A percentile compares a stretch with the other conserved stretches of the same genome.
phyloP scores from a whole-genome alignment of 30 jellyfish, hydroid and myxozoan species.

The Turritopsis rubra region DNA sequence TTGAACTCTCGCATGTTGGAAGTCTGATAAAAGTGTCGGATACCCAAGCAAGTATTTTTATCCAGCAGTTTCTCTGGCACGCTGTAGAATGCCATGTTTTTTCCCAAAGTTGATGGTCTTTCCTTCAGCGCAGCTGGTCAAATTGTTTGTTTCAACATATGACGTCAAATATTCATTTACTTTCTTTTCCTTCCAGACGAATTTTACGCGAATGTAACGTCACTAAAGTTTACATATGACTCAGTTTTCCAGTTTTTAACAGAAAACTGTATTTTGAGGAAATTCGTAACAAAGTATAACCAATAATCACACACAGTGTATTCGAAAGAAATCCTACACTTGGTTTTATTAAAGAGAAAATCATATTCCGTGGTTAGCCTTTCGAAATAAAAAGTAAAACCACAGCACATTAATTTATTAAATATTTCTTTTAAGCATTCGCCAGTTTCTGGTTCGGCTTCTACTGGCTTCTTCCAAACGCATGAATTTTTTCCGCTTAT shows the following conservation, averaged over 20 bases:
- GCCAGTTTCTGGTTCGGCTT: neutral
- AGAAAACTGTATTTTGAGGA: too few relatives aligned
- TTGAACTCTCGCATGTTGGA: constrained; percentile 22
- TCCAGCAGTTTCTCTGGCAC: constrained; percentile 6
- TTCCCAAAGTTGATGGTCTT: too few relatives aligned
- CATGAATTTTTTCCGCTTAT: too few relatives aligned
- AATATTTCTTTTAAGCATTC: too few relatives aligned
- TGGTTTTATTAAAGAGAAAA: neutral
- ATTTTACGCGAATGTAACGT: neutral
- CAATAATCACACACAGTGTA: too few relatives aligned
- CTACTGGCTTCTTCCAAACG: neutral
- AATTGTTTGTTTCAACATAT: too few relatives aligned
- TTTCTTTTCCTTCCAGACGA: too few relatives aligned
- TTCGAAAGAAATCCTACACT: neutral
- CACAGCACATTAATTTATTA: neutral
- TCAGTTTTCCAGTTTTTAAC: neutral
- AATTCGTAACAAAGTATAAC: too few relatives aligned
- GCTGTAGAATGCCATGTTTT: neutral
- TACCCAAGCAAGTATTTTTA: neutral
- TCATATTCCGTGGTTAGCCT: neutral
- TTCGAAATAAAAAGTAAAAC: neutral
- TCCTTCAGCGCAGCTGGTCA: neutral
- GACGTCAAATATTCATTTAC: neutral
- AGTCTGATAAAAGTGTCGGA: constrained; percentile 10
- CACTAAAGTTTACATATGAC: too few relatives aligned